phyloP scores from a whole-genome alignment of 1,140 invertebrate species.

The Sinonovacula constricta region DNA sequence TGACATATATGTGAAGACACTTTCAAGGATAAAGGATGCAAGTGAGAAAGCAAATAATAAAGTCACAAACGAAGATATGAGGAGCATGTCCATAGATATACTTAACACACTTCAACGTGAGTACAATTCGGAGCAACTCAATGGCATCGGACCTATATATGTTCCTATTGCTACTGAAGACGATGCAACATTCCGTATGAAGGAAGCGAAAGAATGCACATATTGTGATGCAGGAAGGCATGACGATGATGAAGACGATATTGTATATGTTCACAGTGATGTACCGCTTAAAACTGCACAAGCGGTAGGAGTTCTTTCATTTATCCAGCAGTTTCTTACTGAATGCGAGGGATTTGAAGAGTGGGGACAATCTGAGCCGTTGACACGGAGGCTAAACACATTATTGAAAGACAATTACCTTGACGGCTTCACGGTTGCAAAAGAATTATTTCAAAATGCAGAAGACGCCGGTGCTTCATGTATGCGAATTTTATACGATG shows the following conservation, averaged over 20 bases:
- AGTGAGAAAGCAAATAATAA: neutral
- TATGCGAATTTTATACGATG: too few relatives aligned
- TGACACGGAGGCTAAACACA: too few relatives aligned
- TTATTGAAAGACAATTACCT: too few relatives aligned
- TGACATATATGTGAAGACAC: slow-evolving; percentile 6
- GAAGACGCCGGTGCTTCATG: too few relatives aligned
- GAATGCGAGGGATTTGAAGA: too few relatives aligned
- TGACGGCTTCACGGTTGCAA: too few relatives aligned
- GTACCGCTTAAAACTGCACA: slow-evolving; percentile 56
- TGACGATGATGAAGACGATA: slow-evolving; percentile 47
- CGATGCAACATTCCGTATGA: too few relatives aligned
- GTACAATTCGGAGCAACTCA: too few relatives aligned
- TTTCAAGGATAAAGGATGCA: neutral
- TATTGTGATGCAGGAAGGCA: slow-evolving; percentile 9
- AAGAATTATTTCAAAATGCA: too few relatives aligned
- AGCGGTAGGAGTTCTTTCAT: slow-evolving; percentile 55
- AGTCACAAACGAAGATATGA: neutral
- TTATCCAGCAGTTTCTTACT: slow-evolving; percentile 52
- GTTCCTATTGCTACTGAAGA: too few relatives aligned
- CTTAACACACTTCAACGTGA: slow-evolving; percentile 17
- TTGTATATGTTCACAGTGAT: slow-evolving; percentile 58
- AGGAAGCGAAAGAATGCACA: slow-evolving; percentile 21
- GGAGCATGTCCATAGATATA: neutral
- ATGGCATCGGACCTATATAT: too few relatives aligned
- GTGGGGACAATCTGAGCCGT: too few relatives aligned